Conservation (phyloP, 2,888 invertebrate species). For the Apoda limacodes region DNA sequence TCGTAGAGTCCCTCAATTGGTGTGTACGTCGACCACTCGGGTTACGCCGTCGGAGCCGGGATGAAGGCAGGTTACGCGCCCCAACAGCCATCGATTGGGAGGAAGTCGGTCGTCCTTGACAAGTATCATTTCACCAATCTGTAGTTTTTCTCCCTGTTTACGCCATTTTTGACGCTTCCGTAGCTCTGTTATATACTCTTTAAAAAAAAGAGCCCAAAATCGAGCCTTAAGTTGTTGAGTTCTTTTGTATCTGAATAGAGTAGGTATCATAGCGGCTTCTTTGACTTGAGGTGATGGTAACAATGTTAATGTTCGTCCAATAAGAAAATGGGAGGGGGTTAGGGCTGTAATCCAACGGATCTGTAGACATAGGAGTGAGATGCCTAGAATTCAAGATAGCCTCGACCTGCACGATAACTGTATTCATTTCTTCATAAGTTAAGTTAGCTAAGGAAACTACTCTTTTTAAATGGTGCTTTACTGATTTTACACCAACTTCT, state of each 20-base stretch:
- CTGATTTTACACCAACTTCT: constrained; percentile 18
- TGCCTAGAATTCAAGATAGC: constrained; percentile 10
- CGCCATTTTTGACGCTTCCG: constrained; percentile 1
- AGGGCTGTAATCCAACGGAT: constrained; percentile 7
- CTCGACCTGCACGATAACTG: constrained; percentile 13
- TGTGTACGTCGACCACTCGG: too few relatives aligned
- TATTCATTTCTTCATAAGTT: constrained; percentile 18
- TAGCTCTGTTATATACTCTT: too few relatives aligned
- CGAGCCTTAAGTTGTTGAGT: too few relatives aligned
- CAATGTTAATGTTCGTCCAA: constrained; percentile 11
- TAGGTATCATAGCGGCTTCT: neutral
- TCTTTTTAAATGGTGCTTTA: constrained; percentile 17
- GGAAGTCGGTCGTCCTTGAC: too few relatives aligned
- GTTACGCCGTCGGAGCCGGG: too few relatives aligned
- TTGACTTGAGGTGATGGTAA: constrained; percentile 1
- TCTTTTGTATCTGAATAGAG: neutral
- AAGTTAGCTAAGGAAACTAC: constrained; percentile 10
- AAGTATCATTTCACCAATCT: too few relatives aligned
- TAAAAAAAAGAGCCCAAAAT: constrained; percentile 4
- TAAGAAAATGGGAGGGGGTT: constrained; percentile 12
- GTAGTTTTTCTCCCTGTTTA: too few relatives aligned
- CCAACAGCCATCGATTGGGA: too few relatives aligned
- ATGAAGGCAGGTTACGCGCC: too few relatives aligned
- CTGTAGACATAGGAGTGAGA: constrained; percentile 5
- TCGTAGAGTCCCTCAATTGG: too few relatives aligned